Evolutionary conservation across 2,888 invertebrate genomes (phyloP), one percentile per base, ranked within the genome.

Genomic region (Himalopsyche kuldschensis): DNA sequence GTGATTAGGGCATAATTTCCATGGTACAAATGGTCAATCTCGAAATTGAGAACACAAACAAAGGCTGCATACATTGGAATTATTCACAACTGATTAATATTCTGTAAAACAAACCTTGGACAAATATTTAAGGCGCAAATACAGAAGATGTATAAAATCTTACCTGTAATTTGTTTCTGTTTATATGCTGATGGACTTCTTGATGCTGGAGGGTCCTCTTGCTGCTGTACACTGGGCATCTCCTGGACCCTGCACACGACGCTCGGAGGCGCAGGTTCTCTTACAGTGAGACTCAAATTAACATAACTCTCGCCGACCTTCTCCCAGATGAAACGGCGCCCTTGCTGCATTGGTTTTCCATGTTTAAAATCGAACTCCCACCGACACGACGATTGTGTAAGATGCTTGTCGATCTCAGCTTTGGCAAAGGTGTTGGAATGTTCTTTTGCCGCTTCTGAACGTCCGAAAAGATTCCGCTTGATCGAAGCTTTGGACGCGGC

Each of bases 301-400:
- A 41, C 2, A 0, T 15, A 41, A 15, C 41, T 31, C 78, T 30
- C 24, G 20, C 20, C 55, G 8, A 69, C 81, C 75, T 27, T 55
- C 35, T 8, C 77, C 84, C 82, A 81, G 3, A 47, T 77, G 84
- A 30, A 84, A 17, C 82, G 78, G 17, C 32, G 30, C 17, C 46
- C 79, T n/a, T n/a, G n/a, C 32, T 78, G 47, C 47, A 80, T 55
- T 4, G 84, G 84, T n/a, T 41, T 31, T 27, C 47, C 85, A 6
- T 75, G 27, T 31, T 48, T 30, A 55, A 84, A 85, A 78, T 85
- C 82, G 63, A 82, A 85, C 17, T 27, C 75, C 80, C 82, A 85
- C 8, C 63, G 47, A 17, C 8, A 46, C 32, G 78, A 79, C 47
- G 47, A 75, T 10, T 75, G 63, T 46, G 76, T 82, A 1, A 80